Evolutionary conservation across 2,797 vertebrate genomes (phyloP).

Genomic region (Centroberyx gerrardi): DNA sequence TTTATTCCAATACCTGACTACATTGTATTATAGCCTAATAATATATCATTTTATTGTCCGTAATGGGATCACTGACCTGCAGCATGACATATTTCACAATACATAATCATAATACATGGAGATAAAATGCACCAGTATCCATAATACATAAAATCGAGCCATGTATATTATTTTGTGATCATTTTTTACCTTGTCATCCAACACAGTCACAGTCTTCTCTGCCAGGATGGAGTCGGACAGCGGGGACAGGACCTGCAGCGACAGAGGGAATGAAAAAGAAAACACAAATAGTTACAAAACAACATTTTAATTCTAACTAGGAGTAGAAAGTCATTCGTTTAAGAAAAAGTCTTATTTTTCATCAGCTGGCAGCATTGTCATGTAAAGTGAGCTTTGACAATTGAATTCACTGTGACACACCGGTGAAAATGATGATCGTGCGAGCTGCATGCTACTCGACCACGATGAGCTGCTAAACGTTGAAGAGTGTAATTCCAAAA

Average conservation of each 20-base stretch:
- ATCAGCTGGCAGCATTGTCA: no score
- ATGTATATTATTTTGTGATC: not conserved
- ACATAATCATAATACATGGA: not conserved
- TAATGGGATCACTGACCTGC: not conserved
- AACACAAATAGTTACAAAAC: not conserved
- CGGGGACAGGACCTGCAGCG: slow-evolving; percentile 92
- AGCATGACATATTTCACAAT: not conserved
- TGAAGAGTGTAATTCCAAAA: no score
- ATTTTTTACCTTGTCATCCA: slow-evolving; percentile 88
- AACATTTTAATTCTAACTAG: not conserved
- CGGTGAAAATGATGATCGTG: no score
- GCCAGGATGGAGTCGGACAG: slow-evolving; percentile 97
- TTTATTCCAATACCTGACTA: no score
- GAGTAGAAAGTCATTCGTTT: not conserved
- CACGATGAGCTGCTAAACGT: no score
- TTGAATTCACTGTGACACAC: no score
- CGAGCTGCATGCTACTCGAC: no score
- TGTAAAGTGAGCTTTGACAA: no score
- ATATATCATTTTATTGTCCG: no score
- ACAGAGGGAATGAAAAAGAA: slow-evolving; percentile 11
- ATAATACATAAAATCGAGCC: not conserved
- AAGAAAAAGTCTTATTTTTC: not conserved
- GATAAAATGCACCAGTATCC: not conserved
- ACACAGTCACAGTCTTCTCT: slow-evolving; percentile 94
- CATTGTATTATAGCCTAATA: no score